Percentiles rank a stretch among this genome's conserved stretches.
Conservation (phyloP, 2,888 invertebrate genomes). For the Acrobasis suavella region DNA sequence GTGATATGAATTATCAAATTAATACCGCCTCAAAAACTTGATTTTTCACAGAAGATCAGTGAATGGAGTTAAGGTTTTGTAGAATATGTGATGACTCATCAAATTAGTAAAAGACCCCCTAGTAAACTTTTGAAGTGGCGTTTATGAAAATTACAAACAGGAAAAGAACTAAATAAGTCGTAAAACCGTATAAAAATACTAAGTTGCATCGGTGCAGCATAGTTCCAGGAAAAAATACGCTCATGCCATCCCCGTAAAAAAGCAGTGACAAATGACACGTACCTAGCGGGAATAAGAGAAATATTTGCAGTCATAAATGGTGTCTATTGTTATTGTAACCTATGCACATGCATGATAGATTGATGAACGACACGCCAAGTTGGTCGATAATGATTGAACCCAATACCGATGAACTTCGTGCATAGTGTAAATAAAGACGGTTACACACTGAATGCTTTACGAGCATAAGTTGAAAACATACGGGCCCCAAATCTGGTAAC, state of each 20-base stretch:
- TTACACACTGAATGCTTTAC: background rate
- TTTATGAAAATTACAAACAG: too few species aligned
- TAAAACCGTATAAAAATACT: too few species aligned
- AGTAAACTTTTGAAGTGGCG: too few species aligned
- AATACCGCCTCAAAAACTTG: too few species aligned
- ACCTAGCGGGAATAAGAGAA: background rate
- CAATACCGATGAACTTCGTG: slow-evolving; percentile 5
- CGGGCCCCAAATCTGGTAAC: too few species aligned
- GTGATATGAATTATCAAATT: too few species aligned
- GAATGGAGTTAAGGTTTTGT: too few species aligned
- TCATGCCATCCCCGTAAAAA: background rate
- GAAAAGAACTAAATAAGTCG: too few species aligned
- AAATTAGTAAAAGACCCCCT: too few species aligned
- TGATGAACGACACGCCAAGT: background rate
- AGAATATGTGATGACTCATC: too few species aligned
- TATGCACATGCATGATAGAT: slow-evolving; percentile 10
- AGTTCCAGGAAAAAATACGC: background rate
- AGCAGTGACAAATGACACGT: background rate
- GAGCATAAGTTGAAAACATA: background rate
- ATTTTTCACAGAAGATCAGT: too few species aligned
- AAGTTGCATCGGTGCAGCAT: too few species aligned
- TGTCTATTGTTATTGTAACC: slow-evolving; percentile 11
- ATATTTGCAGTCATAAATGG: slow-evolving; percentile 4
- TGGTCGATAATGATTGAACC: slow-evolving; percentile 7
- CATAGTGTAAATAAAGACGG: background rate